Evolutionary conservation across 2,888 invertebrate genomes (phyloP), one percentile per base, ranked within the genome.

Genomic region (Lithophane leautieri): DNA sequence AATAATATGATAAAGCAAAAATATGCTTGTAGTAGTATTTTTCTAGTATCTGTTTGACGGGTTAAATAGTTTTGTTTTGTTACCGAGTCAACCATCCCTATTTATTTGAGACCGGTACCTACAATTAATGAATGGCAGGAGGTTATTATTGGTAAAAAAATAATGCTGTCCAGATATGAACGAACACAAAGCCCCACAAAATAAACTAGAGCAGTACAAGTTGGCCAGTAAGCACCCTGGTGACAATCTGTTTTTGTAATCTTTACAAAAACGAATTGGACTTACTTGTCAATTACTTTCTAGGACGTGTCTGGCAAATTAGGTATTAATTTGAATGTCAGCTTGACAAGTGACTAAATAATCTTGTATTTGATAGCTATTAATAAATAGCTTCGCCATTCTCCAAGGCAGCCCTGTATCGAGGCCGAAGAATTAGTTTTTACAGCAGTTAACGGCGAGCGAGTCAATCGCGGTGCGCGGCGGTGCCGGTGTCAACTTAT

Each of bases 401-500:
- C 52, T 75, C 44, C 50, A 54, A 22, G 44, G 42, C 81, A 86
- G 73, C 87, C 87, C 87, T 86, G 76, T 50, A 52, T 65, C 68
- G 66, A 72, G 61, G 40, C 54, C 52, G 47, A 88, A 56, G 88
- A 90, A 92, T 91, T 91, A 90, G 91, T 91, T 92, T 91, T 90
- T 90, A 89, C 85, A 84, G 79, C 84, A 88, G 84, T 85, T 83
- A 84, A 87, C 88, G 86, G 79, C 68, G 91, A 92, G 90, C 88
- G 89, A 91, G 92, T 91, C 91, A 93, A 92, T 92, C 90, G 84
- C 72, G 86, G 81, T 67, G 72, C 44, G 65, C 44, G 42, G 82
- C 76, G 69, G 72, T 69, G 84, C 79, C 85, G 80, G 81, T 87
- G 81, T 90, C 92, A 94, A 95, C 90, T 95, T 95, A 91, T 95